Base-by-base conservation (phyloP, 2,888 invertebrate species). In the Ephialtes manifestator region DNA sequence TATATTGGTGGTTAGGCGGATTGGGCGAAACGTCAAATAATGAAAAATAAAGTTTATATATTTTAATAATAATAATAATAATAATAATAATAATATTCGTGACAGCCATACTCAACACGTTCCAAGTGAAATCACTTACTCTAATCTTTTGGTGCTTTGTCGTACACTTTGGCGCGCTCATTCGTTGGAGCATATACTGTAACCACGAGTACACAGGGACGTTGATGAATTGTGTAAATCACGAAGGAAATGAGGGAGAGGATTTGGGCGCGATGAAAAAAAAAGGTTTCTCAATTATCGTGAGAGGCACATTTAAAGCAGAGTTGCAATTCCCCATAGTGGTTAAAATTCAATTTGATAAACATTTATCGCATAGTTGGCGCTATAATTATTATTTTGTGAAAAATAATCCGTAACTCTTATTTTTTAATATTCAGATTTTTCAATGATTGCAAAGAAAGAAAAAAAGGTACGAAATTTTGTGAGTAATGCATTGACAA, bases 151-250 rank as follows among this genome's bases (percentile, higher is more conserved):
- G 97, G 95, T 97, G 97, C 95, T 97, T 96, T 96, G 96, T 97
- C 96, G 96, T 96, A 96, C 96, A 96, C 96, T 96, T 96, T 95
- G 97, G 96, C 96, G 97, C 96, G 95, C 97, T 97, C 96, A 97
- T 97, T 96, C 97, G 96, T 96, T 97, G 97, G 96, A 98, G 97
- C 97, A 97, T 97, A 95, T 96, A 97, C 98, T 98, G 97, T 95
- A 97, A 97, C 94, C 94, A 95, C 92, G 92, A 93, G 90, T 90
- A 92, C 89, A 85, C 71, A 82, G 78, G 85, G 76, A 35, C 58
- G 75, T 58, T 79, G 70, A 85, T 85, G 85, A 85, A 82, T 53
- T 11, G 72, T 65, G 53, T 78, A 80, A 80, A 53, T 65, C 76
- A 77, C 60, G 72, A n/a, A 55, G n/a, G 39, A 76, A 18, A 35